Percentiles rank a stretch among this genome's conserved stretches.
These are phyloP conservation scores for Noctua janthe DNA, from an alignment of 2,888 invertebrate species.

Conservation along the genomic window DNA sequence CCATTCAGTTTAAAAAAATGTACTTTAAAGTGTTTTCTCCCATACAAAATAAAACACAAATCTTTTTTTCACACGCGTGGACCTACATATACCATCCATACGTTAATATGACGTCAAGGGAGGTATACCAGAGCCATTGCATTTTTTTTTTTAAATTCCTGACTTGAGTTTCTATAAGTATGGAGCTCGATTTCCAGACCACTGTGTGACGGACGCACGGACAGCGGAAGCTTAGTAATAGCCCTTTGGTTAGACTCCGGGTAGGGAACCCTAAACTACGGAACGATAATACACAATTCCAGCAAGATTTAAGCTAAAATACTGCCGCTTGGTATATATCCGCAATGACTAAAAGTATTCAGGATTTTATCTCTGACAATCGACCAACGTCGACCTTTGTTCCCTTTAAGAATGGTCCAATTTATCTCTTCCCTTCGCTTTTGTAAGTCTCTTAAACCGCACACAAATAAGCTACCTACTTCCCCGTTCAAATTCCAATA, in stretches of 20 bases:
- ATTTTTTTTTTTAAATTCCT: too few species aligned
- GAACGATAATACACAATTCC: background rate
- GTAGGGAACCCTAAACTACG: too few species aligned
- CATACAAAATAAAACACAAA: too few species aligned
- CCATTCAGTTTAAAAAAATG: too few species aligned
- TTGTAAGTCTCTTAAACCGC: conserved; percentile 23
- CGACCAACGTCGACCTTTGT: conserved; percentile 29
- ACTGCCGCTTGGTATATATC: background rate
- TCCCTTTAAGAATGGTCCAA: conserved; percentile 30
- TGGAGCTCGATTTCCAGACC: too few species aligned
- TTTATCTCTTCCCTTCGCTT: conserved; percentile 22
- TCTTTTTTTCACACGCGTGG: background rate
- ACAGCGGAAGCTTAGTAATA: too few species aligned
- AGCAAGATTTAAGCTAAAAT: background rate
- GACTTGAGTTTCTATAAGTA: too few species aligned
- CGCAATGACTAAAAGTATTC: background rate
- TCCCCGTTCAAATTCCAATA: conserved; percentile 52
- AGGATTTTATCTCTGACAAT: background rate
- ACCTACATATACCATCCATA: background rate
- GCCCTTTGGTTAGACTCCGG: too few species aligned
- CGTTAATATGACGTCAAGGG: background rate
- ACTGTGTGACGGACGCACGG: too few species aligned
- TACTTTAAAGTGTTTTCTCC: too few species aligned
- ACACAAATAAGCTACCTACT: conserved; percentile 37
- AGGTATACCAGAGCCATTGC: too few species aligned